Conservation (phyloP, 2,888 invertebrate genomes). For the Pogonocherus hispidulus region DNA sequence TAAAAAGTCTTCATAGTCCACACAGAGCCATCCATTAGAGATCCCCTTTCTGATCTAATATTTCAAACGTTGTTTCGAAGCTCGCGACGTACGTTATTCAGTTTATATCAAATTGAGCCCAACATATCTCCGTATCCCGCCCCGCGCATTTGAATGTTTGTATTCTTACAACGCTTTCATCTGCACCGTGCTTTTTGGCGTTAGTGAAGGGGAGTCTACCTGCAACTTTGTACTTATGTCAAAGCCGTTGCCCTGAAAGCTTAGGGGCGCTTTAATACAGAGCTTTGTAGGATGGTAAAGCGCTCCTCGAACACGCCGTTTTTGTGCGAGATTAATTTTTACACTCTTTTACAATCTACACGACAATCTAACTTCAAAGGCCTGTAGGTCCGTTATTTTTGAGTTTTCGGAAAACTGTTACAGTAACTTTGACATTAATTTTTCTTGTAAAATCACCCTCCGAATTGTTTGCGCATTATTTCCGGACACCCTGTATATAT, state of each 20-base stretch:
- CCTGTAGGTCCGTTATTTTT: no score
- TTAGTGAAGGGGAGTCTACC: constrained; percentile 31
- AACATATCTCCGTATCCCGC: constrained; percentile 34
- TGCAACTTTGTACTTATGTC: constrained; percentile 31
- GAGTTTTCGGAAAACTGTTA: no score
- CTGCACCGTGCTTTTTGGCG: constrained; percentile 38
- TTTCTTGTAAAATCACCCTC: no score
- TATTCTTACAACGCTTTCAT: constrained; percentile 42
- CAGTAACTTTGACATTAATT: no score
- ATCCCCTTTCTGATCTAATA: constrained; percentile 25
- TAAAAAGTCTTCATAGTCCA: no score
- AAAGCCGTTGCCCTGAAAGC: constrained; percentile 23
- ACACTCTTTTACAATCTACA: neutral
- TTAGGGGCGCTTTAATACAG: constrained; percentile 19
- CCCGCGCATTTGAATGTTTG: constrained; percentile 38
- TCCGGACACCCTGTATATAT: neutral
- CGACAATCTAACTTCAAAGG: neutral
- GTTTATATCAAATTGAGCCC: constrained; percentile 33
- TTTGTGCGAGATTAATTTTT: constrained; percentile 14
- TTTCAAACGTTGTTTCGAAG: constrained; percentile 32
- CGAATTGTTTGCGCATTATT: no score
- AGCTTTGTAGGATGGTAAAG: constrained; percentile 25
- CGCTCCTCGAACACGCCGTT: constrained; percentile 13
- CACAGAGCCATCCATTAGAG: constrained; percentile 14
- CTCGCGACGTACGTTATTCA: constrained; percentile 34